A percentile compares a stretch with the other conserved stretches of the same genome.
These are phyloP conservation scores for Ectropis grisescens DNA, from an alignment of 1,140 invertebrate genomes.

Conservation along the genomic window DNA sequence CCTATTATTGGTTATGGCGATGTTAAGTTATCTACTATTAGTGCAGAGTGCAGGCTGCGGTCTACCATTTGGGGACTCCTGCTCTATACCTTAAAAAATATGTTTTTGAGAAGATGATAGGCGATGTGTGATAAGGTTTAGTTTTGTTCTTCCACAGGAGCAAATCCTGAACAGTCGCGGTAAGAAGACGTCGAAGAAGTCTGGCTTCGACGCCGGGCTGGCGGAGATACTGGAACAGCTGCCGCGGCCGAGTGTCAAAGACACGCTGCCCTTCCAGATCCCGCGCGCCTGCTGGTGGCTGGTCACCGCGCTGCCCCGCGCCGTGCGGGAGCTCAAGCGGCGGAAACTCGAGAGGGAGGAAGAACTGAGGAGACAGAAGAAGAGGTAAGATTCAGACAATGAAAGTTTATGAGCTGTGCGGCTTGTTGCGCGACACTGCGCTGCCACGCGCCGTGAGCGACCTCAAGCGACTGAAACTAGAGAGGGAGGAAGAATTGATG, in stretches of 20 bases:
- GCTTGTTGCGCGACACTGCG: constrained; percentile 53
- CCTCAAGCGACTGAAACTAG: constrained; percentile 55
- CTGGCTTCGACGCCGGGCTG: constrained; percentile 74
- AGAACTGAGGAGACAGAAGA: constrained; percentile 70
- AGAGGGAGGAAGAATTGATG: constrained; percentile 71
- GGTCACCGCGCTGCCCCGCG: constrained; percentile 72
- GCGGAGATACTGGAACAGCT: constrained; percentile 79
- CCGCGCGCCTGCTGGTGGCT: constrained; percentile 75
- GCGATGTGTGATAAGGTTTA: too few relatives aligned
- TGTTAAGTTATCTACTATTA: too few relatives aligned
- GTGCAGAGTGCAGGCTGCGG: too few relatives aligned
- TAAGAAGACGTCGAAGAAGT: constrained; percentile 78
- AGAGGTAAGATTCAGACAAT: constrained; percentile 68
- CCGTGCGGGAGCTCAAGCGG: constrained; percentile 65
- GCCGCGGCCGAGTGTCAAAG: constrained; percentile 82
- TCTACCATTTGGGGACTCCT: too few relatives aligned
- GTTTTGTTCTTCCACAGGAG: too few relatives aligned
- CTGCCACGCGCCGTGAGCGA: constrained; percentile 72
- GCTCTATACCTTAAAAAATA: too few relatives aligned
- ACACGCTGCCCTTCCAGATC: constrained; percentile 89
- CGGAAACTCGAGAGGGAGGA: constrained; percentile 69
- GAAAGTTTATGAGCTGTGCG: too few relatives aligned
- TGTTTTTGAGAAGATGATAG: too few relatives aligned
- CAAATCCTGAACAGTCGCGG: constrained; percentile 80
- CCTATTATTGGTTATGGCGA: too few relatives aligned